Evolutionary conservation across 1,140 invertebrate species (phyloP), one percentile per base, ranked within the genome.

Genomic region (Lethrus apterus): DNA sequence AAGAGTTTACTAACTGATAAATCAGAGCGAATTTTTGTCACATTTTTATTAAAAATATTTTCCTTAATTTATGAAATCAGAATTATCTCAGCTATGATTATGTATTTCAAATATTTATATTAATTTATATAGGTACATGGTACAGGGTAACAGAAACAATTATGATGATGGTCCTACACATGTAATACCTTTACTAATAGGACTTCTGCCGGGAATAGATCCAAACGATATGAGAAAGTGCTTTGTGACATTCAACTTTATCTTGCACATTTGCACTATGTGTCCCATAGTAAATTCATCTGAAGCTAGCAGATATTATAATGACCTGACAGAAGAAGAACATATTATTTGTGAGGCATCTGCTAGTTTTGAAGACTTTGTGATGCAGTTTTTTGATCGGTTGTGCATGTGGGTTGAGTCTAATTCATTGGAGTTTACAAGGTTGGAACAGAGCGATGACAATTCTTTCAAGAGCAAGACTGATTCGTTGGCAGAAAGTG

Each of bases 191-290:
- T 66, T 96, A 3, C 66, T 95, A 2, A 78, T 87, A 56, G 76
- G 80, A 1, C 73, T 84, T 1, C 65, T 96, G 9, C 91, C 92
- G 0, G 90, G 89, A 4, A 84, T 96, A 30, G 91, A 97, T 69
- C 80, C 88, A 0, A 97, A 95, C 60, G 93, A 96, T 66, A 75
- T 84, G 21, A 77, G 78, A 46, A 97, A 96, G 60, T 86, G 80
- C 48, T 72, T 89, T 55, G 77, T 85, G 19, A 80, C 86, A 0
- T 77, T 93, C 51, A 79, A 86, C 62, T 79, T 93, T 52, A 83
- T 93, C 41, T 75, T 81, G 9, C 80, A 82, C 9, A 82, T 92
- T 57, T 75, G 79, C 1, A 78, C 77, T 24, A 70, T 90, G 62
- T 77, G 93, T 29, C 85, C 89, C 0, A 70, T 93, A 11, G 79